Base-by-base conservation (phyloP, 30 jellyfish, hydroid and myxozoan genomes). In the Cassiopea xamachana region DNA sequence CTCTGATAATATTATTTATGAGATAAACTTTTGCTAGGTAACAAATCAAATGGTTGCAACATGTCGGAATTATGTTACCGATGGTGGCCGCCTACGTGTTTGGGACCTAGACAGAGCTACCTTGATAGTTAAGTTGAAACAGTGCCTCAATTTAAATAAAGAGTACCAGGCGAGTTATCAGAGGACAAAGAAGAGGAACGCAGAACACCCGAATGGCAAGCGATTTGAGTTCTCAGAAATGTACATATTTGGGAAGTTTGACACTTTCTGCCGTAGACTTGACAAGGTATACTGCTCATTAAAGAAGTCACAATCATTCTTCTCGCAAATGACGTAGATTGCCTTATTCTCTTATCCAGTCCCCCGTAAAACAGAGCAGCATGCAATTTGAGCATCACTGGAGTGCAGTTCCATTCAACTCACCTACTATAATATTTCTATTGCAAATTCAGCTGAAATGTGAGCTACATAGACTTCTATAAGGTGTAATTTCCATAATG, bases 31-130 rank as follows among this genome's bases (percentile, higher is more conserved):
- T 55, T 55, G 10, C 64, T 55, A 95, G 99, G 99, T 95, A n/a
- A 96, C 99, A 13, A 96, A 96, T 67, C 99, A 96, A 60, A 96
- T 96, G 99, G 99, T 96, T 19, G 88, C 99, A 19, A 98, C 99
- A 8, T 88, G 99, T 80, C 93, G 96, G 55, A 88, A 91, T 44
- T 88, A 92, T 80, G 89, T 96, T 73, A 96, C 99, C 1, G 98
- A 96, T 7, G 87, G 80, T 50, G 96, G 93, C 1, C 61, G 48
- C 75, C 55, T 86, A 58, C 81, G 90, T 43, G 92, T 96, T 6
- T 96, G 99, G 99, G 99, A 96, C 85, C 98, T 86, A 46, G 92
- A 91, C 55, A 91, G 99, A 18, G 64, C 73, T 3, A 80, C 94
- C 19, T 75, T 96, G 49, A 92, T 96, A 19, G 93, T 50, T 60